A percentile compares a stretch with the other conserved stretches of the same genome.
phyloP scores from a whole-genome alignment of 2,113 vertebrate genomes.

The Naja naja region DNA sequence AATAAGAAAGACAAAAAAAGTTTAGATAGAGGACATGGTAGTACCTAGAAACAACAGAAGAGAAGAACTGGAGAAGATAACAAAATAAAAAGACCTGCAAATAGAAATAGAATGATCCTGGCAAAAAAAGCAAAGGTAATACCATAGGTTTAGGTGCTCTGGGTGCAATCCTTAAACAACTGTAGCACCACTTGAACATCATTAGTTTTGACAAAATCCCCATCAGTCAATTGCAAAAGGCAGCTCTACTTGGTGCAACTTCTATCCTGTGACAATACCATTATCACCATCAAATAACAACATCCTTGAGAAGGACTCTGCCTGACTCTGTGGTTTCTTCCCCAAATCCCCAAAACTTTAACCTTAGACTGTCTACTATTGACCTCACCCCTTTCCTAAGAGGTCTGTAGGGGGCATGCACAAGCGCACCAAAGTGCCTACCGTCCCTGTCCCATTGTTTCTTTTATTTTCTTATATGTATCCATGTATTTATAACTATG shows the following conservation, averaged over 20 bases:
- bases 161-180: neutral
- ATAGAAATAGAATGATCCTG: neutral
- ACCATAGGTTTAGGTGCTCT: neutral
- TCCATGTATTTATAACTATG: too few species aligned
- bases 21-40: neutral
- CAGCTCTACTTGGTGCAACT: neutral
- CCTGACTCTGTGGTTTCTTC: too few species aligned
- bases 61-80: neutral
- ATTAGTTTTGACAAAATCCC: neutral
- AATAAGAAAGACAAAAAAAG: neutral
- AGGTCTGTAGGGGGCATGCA: too few species aligned
- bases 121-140: neutral
- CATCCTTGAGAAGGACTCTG: neutral
- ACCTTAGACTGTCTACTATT: too few species aligned
- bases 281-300: neutral
- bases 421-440: too few species aligned
- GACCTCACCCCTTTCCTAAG: too few species aligned
- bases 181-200: neutral
- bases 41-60: neutral
- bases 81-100: neutral
- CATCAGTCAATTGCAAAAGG: neutral
- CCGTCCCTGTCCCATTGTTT: too few species aligned
- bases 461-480: too few species aligned
- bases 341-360: too few species aligned
- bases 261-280: neutral